Evolutionary conservation across 2,888 invertebrate species (phyloP).

Genomic region (Tillus elongatus): DNA sequence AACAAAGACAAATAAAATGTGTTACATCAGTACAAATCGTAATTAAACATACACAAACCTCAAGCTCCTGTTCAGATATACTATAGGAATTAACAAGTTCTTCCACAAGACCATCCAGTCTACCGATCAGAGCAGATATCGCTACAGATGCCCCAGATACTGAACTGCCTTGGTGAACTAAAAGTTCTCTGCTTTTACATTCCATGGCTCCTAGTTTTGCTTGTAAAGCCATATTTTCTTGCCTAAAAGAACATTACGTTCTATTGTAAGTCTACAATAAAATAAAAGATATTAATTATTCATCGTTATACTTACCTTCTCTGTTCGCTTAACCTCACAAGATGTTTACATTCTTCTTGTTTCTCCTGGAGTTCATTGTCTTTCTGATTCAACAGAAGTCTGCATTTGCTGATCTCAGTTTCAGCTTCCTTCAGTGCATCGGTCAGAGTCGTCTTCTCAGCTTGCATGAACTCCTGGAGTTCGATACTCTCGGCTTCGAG

Average conservation of each 20-base stretch:
- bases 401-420: conserved; percentile 45
- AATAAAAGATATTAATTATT: neutral
- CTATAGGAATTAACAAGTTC: conserved; percentile 63
- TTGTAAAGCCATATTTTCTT: conserved; percentile 58
- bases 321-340: conserved; percentile 73
- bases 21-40: no score
- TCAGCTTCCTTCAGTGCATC: conserved; percentile 75
- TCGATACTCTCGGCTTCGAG: conserved; percentile 72
- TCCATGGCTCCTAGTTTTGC: conserved; percentile 56
- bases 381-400: conserved; percentile 33
- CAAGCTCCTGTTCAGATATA: conserved; percentile 66
- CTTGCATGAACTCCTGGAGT: conserved; percentile 79
- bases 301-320: conserved; percentile 47
- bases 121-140: conserved; percentile 56
- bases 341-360: conserved; percentile 68
- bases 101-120: conserved; percentile 62
- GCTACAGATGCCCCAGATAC: conserved; percentile 62
- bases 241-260: conserved; percentile 46
- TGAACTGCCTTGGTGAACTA: conserved; percentile 60
- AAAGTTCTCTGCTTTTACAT: conserved; percentile 52
- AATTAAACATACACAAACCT: no score
- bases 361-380: conserved; percentile 53
- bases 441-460: conserved; percentile 70
- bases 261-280: no score
- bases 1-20: no score